Base-by-base conservation (phyloP, 1,140 invertebrate species). In the Zophobas atratus region DNA sequence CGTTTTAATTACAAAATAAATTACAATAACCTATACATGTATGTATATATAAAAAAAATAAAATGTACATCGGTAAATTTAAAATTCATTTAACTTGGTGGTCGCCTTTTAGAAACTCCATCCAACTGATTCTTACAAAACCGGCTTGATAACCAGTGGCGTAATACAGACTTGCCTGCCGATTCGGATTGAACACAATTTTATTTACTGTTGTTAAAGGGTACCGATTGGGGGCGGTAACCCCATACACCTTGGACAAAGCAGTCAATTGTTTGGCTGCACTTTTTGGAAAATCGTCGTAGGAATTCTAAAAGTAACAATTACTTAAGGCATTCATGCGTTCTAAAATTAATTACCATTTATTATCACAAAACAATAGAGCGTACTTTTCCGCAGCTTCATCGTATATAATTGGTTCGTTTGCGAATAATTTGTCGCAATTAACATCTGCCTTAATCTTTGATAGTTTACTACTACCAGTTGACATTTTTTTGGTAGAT, bases 61-160 rank as follows among this genome's bases (percentile, higher is more conserved):
- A 48, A 34, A 71, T 51, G n/a, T 51, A 20, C 49, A 51, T 2
- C 20, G 49, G n/a, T 51, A 51, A 51, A 51, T n/a, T 6, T 20
- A 20, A 51, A 1, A 35, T 53, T 74, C 49, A 74, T 46, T 46
- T 57, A 43, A 75, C 46, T 39, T 75, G 49, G 1, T 38, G 32
- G 49, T 71, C 70, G n/a, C 55, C 70, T 35, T 81, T 77, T 57
- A 84, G 70, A 78, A 82, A 83, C 46, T 76, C 75, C 57, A 84
- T 49, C 41, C 73, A 60, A 74, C 76, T 80, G 20, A 84, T 39
- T 75, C 83, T 77, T 1, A 85, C 70, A 49, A 85, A 83, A 34
- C 84, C 84, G 4, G 79, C 78, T 74, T 85, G 83, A 77, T 84
- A 84, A 32, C 84, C 84, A 49, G 63, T 70, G n/a, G 81, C 81